phyloP scores from a whole-genome alignment of 2,888 invertebrate species.

The Epiblema foenella region DNA sequence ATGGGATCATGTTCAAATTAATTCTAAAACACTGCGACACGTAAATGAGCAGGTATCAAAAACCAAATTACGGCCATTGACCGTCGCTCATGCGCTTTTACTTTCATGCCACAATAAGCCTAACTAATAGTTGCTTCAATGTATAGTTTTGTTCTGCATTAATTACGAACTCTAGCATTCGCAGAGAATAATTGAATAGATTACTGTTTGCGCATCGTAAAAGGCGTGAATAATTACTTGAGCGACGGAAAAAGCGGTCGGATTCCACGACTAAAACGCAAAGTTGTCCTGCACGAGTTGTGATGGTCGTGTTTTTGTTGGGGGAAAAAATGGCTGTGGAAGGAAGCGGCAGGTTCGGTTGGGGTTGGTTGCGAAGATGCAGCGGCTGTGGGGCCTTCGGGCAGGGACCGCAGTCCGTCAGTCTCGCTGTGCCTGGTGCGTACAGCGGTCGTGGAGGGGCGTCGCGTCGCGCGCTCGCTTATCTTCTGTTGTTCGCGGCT shows the following conservation, averaged over 20 bases:
- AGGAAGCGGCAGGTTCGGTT: conserved; percentile 57
- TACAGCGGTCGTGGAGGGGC: conserved; percentile 74
- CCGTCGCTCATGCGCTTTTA: conserved; percentile 35
- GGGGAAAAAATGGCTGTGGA: conserved; percentile 57
- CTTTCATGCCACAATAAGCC: conserved; percentile 40
- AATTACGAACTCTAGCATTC: conserved; percentile 52
- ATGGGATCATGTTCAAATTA: conserved; percentile 20
- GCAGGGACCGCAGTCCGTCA: conserved; percentile 61
- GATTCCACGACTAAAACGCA: conserved; percentile 61
- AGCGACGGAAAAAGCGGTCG: conserved; percentile 71
- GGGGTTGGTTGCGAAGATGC: conserved; percentile 65
- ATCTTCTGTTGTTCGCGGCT: conserved; percentile 75
- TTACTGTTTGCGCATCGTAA: conserved; percentile 68
- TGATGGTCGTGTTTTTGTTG: conserved; percentile 58
- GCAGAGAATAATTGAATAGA: conserved; percentile 59
- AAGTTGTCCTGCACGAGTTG: conserved; percentile 55
- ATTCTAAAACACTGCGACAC: conserved; percentile 1
- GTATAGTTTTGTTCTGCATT: conserved; percentile 21
- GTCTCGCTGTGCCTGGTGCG: conserved; percentile 76
- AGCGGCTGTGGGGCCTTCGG: conserved; percentile 53
- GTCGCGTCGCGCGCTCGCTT: conserved; percentile 58
- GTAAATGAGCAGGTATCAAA: conserved; percentile 15
- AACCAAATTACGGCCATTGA: conserved; percentile 34
- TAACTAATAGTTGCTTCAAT: conserved; percentile 21
- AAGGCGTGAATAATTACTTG: conserved; percentile 77